Base-by-base conservation (phyloP, 1,140 invertebrate species). In the Thalassaphorura encarpata region DNA sequence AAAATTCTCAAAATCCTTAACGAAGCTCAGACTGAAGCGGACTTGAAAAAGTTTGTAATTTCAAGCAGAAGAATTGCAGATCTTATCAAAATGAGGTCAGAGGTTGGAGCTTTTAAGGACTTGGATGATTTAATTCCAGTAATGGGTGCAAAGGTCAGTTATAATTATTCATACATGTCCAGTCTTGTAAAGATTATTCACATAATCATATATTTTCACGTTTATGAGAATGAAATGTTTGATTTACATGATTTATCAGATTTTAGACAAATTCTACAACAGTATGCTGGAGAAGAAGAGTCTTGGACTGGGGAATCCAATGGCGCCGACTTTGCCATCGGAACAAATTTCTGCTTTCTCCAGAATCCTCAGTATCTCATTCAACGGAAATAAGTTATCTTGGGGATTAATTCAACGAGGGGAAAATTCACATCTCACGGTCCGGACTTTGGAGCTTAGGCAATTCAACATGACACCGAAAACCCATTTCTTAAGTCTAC, bases 1-100 rank as follows among this genome's bases (percentile, higher is more conserved):
- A 48, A 48, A 48, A 52, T 61, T 15, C 40, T 61, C 4, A 56
- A 53, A 18, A 33, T 56, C 2, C 15, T 61, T 3, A 61, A 61
- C 31, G 50, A 52, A 29, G 39, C 27, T 6, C 23, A 51, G 16
- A 2, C 21, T 1, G 23, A 24, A 11, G 46, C 56, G 29, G 59
- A 61, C 8, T 49, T 61, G 2, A 39, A 49, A 13, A 36, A 56
- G 15, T 61, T 52, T 43, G 28, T 31, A 21, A 56, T 61, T 23
- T 52, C 59, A 8, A 61, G 53, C 19, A 52, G 42, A 29, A 41
- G 51, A 19, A 43, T 48, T 21, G 36, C 27, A 8, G 36, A 52
- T 19, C 19, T 61, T 1, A 3, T 61, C 2, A 56, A 54, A 26
- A 41, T 45, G n/a, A 41, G 50, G 33, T n/a, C 19, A 3, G 36